Evolutionary conservation across 2,113 vertebrate genomes (phyloP).

Genomic region (Brachypodius melanocephalos): DNA sequence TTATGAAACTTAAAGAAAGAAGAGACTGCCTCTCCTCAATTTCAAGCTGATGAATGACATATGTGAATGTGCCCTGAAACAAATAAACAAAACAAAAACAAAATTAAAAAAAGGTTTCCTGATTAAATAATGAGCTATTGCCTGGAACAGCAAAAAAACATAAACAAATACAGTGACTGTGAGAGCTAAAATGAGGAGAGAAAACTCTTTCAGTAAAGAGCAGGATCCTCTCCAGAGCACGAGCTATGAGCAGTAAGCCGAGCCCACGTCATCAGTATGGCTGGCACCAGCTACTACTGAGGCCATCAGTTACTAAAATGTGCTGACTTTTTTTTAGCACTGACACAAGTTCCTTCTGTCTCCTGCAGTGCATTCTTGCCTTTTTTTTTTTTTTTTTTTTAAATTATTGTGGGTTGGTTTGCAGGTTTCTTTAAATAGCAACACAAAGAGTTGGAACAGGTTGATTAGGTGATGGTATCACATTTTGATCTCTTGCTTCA

Average conservation of each 20-base stretch:
- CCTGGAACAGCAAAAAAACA: background rate
- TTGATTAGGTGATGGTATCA: background rate
- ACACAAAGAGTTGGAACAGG: background rate
- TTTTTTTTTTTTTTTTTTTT: background rate
- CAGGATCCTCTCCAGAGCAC: background rate
- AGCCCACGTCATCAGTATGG: background rate
- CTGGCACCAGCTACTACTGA: background rate
- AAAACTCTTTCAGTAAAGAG: background rate
- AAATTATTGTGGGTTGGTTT: background rate
- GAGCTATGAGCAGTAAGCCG: background rate
- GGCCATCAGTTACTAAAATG: background rate
- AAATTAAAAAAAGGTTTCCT: background rate
- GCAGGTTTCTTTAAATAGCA: background rate
- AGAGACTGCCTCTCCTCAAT: background rate
- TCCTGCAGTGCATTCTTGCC: background rate
- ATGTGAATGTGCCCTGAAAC: background rate
- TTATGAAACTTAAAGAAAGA: background rate
- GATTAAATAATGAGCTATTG: slow-evolving; percentile 39
- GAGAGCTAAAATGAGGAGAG: background rate
- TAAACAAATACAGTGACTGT: background rate
- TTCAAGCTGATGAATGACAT: background rate
- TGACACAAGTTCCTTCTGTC: background rate
- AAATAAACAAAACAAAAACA: background rate
- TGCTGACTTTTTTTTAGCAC: background rate
- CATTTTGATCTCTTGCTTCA: background rate